phyloP scores from a whole-genome alignment of 2,113 vertebrate species.

The cattle (Bos taurus) region ARS-UCD2.0 NC_037332.1:25538501-25539000 shows the following conservation, averaged over 20 bases:
- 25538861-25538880: neutral
- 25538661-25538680: neutral
- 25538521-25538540: neutral
- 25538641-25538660: neutral
- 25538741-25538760: neutral
- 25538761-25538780: neutral
- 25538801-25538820: neutral
- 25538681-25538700: neutral
- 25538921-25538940: neutral
- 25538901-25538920: neutral
- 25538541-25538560: neutral
- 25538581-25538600: neutral
- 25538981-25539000: neutral
- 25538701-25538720: neutral
- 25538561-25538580: neutral
- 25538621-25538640: neutral
- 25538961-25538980: neutral
- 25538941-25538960: neutral
- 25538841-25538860: neutral
- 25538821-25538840: neutral
- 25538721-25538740: neutral
- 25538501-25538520: constrained; percentile 13
- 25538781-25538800: neutral
- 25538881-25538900: constrained; percentile 9
- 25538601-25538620: neutral